Conservation (phyloP, 2,113 vertebrate species). For the Lepus americanus region DNA sequence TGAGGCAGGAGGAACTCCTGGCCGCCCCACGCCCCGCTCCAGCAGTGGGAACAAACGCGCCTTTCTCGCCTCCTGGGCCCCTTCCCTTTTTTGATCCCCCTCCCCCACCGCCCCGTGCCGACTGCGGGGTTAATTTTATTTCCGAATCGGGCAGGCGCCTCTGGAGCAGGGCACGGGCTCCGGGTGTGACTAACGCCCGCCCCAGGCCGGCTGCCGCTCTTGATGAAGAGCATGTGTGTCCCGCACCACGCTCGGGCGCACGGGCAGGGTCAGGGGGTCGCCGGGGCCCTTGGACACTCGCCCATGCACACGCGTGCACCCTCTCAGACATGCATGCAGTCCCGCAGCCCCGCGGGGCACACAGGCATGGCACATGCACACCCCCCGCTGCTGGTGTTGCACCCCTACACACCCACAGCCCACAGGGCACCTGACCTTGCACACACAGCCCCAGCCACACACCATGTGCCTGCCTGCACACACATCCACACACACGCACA, state of each 20-base stretch:
- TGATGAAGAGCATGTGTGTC: constrained; percentile 99
- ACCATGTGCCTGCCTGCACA: accelerated
- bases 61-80: constrained; percentile 75
- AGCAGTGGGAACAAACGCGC: constrained; percentile 74
- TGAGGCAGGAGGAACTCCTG: background rate
- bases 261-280: constrained; percentile 89
- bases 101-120: background rate
- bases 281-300: constrained; percentile 77
- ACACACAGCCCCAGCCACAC: background rate
- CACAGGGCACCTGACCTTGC: too few species aligned
- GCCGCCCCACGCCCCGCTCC: background rate
- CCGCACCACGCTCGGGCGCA: constrained; percentile 82
- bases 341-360: background rate
- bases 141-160: constrained; percentile 66
- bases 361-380: background rate
- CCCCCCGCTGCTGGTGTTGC: background rate
- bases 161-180: constrained; percentile 73
- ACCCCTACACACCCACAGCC: background rate
- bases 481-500: accelerated
- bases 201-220: constrained; percentile 86
- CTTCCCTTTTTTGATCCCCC: constrained; percentile 74
- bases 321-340: background rate
- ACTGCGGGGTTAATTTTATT: constrained; percentile 84
- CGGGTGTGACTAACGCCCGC: constrained; percentile 93
- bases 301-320: accelerated